These are phyloP conservation scores for Formica selysi DNA, from an alignment of 1,140 invertebrate species.

Conservation along the genomic window DNA sequence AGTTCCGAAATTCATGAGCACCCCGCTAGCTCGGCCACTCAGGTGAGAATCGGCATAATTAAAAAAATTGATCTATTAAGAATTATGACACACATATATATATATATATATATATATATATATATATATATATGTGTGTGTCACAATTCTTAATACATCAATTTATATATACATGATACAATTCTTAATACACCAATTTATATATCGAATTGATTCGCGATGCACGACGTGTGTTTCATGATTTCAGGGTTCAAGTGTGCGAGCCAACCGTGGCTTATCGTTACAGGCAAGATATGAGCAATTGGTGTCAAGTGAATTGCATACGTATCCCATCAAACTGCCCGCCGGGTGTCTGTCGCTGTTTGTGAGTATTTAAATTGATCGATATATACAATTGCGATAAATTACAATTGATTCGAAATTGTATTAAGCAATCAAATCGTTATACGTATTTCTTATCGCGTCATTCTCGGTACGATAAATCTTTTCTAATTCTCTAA, in stretches of 20 bases:
- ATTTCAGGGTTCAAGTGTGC: conserved; percentile 92
- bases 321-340: conserved; percentile 94
- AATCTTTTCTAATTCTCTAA: conserved; percentile 35
- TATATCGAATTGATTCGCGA: background rate
- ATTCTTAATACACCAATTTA: no score
- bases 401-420: conserved; percentile 6
- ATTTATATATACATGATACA: no score
- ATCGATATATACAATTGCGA: background rate
- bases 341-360: conserved; percentile 90
- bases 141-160: no score
- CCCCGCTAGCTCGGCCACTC: conserved; percentile 90
- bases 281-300: conserved; percentile 90
- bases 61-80: background rate
- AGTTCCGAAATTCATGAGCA: conserved; percentile 88
- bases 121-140: no score
- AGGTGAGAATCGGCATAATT: conserved; percentile 86
- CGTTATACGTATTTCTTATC: background rate
- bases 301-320: conserved; percentile 95
- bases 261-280: conserved; percentile 88
- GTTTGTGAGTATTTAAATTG: conserved; percentile 91
- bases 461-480: background rate
- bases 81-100: no score
- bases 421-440: conserved; percentile 14
- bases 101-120: no score
- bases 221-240: background rate